phyloP scores from a whole-genome alignment of 2,888 invertebrate genomes.

The Agrilus cyanescens region DNA sequence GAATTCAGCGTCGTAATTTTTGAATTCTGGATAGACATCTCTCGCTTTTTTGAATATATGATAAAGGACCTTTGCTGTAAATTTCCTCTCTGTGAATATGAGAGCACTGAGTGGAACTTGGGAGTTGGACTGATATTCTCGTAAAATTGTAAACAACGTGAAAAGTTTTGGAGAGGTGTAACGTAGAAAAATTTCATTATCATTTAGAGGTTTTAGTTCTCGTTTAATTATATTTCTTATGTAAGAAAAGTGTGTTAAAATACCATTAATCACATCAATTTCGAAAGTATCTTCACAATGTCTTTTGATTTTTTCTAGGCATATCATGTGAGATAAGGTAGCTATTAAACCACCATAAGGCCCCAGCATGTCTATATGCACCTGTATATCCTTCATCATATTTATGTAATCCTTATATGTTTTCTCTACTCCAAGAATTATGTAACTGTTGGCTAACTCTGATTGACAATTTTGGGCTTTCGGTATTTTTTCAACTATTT shows the following conservation, averaged over 20 bases:
- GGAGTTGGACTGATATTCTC: slow-evolving; percentile 38
- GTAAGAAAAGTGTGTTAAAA: slow-evolving; percentile 34
- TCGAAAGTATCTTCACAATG: slow-evolving; percentile 33
- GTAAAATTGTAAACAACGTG: slow-evolving; percentile 48
- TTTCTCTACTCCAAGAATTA: slow-evolving; percentile 22
- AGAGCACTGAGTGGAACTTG: slow-evolving; percentile 50
- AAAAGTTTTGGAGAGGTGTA: slow-evolving; percentile 55
- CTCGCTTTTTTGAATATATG: slow-evolving; percentile 48
- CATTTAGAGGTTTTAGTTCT: slow-evolving; percentile 35
- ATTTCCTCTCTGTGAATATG: slow-evolving; percentile 60
- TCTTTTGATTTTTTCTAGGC: slow-evolving; percentile 50
- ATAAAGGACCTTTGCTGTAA: slow-evolving; percentile 64
- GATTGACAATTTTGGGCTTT: slow-evolving; percentile 10
- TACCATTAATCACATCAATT: slow-evolving; percentile 23
- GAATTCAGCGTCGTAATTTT: slow-evolving; percentile 55
- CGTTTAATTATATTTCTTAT: slow-evolving; percentile 42
- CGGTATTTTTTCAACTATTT: slow-evolving; percentile 5
- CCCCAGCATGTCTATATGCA: slow-evolving; percentile 41
- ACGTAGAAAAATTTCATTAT: slow-evolving; percentile 39
- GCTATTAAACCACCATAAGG: slow-evolving; percentile 49
- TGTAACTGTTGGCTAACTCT: not conserved
- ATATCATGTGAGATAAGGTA: slow-evolving; percentile 46
- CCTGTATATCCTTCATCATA: slow-evolving; percentile 22
- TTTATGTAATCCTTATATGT: slow-evolving; percentile 22
- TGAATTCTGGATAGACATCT: slow-evolving; percentile 37